Conservation (phyloP, 53 echinoderm and acorn worm species). For the Henricia sp. region DNA sequence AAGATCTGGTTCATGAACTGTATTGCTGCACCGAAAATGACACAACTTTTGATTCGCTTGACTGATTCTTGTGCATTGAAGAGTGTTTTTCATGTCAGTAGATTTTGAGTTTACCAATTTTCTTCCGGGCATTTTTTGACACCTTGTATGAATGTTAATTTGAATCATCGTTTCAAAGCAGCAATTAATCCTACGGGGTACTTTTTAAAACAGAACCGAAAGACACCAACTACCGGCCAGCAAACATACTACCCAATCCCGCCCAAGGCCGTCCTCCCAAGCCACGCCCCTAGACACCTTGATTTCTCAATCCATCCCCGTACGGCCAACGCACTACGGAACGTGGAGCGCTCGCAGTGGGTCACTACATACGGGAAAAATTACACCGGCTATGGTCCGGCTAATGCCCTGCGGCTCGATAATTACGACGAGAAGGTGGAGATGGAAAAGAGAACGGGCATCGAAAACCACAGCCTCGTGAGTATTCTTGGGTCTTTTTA, state of each 20-base stretch:
- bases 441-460: conserved; percentile 73
- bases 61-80: no score
- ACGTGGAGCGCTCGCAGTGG: conserved; percentile 97
- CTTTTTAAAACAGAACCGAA: conserved; percentile 72
- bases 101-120: no score
- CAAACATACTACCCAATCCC: conserved; percentile 97
- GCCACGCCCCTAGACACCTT: conserved; percentile 86
- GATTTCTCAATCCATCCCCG: conserved; percentile 85
- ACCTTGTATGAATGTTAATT: no score
- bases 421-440: conserved; percentile 89
- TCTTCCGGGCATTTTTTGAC: no score
- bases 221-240: conserved; percentile 84
- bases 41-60: no score
- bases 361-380: conserved; percentile 87
- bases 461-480: conserved; percentile 95
- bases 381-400: conserved; percentile 88
- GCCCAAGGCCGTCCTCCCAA: conserved; percentile 91
- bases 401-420: conserved; percentile 82
- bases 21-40: no score
- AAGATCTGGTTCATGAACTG: no score
- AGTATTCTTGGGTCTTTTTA: no score
- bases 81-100: no score
- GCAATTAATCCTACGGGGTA: no score
- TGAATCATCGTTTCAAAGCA: no score
- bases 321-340: conserved; percentile 92